phyloP scores from a whole-genome alignment of 1,140 invertebrate genomes.

The Phortica variegata region DNA sequence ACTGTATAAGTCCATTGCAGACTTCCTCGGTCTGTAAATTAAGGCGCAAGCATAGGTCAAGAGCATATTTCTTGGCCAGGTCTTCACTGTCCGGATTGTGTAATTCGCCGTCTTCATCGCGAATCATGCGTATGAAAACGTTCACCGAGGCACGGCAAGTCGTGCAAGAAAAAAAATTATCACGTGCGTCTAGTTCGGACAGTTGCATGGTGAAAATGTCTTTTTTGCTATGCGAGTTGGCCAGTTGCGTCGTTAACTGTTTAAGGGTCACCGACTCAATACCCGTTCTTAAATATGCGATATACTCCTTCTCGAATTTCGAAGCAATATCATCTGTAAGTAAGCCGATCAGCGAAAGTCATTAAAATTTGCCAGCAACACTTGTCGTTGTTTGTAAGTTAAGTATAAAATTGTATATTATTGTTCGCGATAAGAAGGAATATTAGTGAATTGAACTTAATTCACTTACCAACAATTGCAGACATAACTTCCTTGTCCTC shows the following conservation, averaged over 20 bases:
- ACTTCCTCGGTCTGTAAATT: conserved; percentile 61
- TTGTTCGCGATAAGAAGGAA: too few species aligned
- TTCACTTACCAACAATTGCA: conserved; percentile 22
- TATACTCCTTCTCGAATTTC: conserved; percentile 38
- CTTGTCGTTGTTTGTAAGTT: neutral
- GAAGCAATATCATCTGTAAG: conserved; percentile 32
- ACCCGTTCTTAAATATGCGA: conserved; percentile 34
- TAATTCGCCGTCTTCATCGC: conserved; percentile 33
- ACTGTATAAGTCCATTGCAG: conserved; percentile 62
- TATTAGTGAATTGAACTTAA: too few species aligned
- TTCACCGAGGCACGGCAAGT: conserved; percentile 59
- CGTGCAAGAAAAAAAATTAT: conserved; percentile 58
- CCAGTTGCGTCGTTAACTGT: conserved; percentile 34
- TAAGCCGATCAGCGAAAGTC: neutral
- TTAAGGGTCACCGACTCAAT: conserved; percentile 32
- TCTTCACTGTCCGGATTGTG: conserved; percentile 24
- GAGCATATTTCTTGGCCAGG: conserved; percentile 45
- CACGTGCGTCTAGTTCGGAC: conserved; percentile 28
- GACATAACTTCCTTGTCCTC: conserved; percentile 34
- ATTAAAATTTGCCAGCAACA: neutral
- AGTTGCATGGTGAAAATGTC: conserved; percentile 44
- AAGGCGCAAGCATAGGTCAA: conserved; percentile 60
- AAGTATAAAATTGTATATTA: too few species aligned
- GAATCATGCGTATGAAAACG: conserved; percentile 55
- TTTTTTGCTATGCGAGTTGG: conserved; percentile 39